Evolutionary conservation across 2,797 vertebrate genomes (phyloP).

Genomic region (Cercopithecus hamlyni): DNA sequence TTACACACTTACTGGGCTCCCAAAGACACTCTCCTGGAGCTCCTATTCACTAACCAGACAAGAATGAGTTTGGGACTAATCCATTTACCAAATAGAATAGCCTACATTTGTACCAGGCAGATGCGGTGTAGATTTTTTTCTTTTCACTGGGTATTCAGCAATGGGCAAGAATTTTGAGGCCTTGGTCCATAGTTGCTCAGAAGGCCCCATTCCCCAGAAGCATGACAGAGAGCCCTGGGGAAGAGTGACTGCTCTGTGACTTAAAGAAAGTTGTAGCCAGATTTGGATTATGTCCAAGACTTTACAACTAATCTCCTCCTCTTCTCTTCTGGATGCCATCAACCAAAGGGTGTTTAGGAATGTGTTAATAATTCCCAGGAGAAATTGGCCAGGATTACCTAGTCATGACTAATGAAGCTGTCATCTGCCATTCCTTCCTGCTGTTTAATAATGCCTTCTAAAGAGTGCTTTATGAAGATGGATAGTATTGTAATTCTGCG

Average conservation of each 20-base stretch:
- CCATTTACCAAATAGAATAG: neutral
- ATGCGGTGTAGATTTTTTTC: neutral
- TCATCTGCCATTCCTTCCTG: conserved; percentile 82
- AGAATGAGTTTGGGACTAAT: neutral
- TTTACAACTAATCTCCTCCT: neutral
- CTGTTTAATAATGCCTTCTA: conserved; percentile 83
- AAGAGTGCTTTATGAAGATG: conserved; percentile 84
- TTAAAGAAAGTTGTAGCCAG: conserved; percentile 34
- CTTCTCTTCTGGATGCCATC: conserved; percentile 68
- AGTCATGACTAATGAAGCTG: conserved; percentile 86
- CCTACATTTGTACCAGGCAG: neutral
- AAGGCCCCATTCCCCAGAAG: neutral
- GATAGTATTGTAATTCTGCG: conserved; percentile 74
- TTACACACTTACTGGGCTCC: neutral
- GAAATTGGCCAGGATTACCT: conserved; percentile 82
- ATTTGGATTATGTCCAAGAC: conserved; percentile 69
- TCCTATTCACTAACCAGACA: neutral
- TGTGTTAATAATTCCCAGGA: conserved; percentile 84
- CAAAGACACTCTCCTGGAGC: neutral
- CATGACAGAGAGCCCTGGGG: neutral
- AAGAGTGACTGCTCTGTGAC: neutral
- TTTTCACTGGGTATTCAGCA: neutral
- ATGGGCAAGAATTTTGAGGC: neutral
- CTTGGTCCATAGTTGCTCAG: neutral
- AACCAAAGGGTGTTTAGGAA: conserved; percentile 75